phyloP scores from a whole-genome alignment of 1,140 invertebrate genomes.

The Diplogasteroides magnus region DNA sequence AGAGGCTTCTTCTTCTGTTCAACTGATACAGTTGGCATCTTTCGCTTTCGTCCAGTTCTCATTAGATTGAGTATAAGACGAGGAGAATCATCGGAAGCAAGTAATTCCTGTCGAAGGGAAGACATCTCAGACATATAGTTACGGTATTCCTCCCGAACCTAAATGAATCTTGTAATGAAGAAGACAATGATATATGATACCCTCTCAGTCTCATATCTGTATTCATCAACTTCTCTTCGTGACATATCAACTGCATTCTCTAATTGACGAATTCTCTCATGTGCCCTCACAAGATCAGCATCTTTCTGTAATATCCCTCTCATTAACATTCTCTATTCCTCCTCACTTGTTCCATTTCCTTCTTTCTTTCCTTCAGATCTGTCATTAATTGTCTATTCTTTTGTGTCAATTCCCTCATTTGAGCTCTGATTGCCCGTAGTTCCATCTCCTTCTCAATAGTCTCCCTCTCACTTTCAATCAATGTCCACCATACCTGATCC shows the following conservation, averaged over 20 bases:
- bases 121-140: background rate
- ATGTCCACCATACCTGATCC: too few species aligned
- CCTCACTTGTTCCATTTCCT: too few species aligned
- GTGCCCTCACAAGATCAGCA: background rate
- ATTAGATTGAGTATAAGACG: background rate
- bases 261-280: background rate
- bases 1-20: too few species aligned
- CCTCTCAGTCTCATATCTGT: background rate
- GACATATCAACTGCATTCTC: background rate
- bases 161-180: background rate
- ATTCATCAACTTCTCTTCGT: background rate
- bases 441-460: too few species aligned
- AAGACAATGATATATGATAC: background rate
- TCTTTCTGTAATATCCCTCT: background rate
- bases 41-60: background rate
- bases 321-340: too few species aligned
- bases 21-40: too few species aligned
- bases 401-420: too few species aligned
- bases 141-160: background rate
- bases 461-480: too few species aligned
- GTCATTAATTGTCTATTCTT: too few species aligned
- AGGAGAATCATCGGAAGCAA: background rate
- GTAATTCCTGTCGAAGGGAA: background rate
- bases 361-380: too few species aligned
- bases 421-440: too few species aligned